Conservation (phyloP, 1,140 invertebrate species). For the Hermetia illucens region DNA sequence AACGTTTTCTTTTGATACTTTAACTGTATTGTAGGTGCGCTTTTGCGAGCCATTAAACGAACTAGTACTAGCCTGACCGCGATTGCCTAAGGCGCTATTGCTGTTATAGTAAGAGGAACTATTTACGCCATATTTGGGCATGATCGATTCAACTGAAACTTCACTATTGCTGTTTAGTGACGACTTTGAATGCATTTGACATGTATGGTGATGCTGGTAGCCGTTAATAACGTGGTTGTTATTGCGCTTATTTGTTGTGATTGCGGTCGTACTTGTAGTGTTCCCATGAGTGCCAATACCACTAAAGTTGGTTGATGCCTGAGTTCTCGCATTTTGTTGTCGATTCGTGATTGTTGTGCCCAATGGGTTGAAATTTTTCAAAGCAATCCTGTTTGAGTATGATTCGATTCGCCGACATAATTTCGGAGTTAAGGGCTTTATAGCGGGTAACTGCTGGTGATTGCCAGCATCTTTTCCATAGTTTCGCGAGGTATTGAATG, state of each 20-base stretch:
- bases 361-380: no score
- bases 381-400: no score
- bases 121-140: conserved; percentile 6
- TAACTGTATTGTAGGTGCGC: conserved; percentile 20
- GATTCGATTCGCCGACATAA: conserved; percentile 24
- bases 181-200: not conserved
- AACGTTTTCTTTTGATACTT: conserved; percentile 22
- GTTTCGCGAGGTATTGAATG: not conserved
- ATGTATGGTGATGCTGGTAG: conserved; percentile 11
- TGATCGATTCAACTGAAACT: conserved; percentile 7
- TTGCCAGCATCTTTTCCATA: conserved; percentile 3
- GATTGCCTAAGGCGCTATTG: not conserved
- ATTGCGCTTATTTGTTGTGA: no score
- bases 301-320: no score
- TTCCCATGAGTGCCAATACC: no score
- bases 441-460: conserved; percentile 6
- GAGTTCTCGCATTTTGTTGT: no score
- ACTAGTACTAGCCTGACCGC: conserved; percentile 2
- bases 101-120: conserved; percentile 6
- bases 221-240: no score
- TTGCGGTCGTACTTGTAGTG: no score
- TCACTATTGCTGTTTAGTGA: conserved; percentile 5
- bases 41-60: conserved; percentile 16
- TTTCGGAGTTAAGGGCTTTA: conserved; percentile 25
- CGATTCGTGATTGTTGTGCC: no score